These are phyloP conservation scores for Hirtodrosophila histrioides DNA, from an alignment of 2,888 invertebrate genomes.

Conservation along the genomic window DNA sequence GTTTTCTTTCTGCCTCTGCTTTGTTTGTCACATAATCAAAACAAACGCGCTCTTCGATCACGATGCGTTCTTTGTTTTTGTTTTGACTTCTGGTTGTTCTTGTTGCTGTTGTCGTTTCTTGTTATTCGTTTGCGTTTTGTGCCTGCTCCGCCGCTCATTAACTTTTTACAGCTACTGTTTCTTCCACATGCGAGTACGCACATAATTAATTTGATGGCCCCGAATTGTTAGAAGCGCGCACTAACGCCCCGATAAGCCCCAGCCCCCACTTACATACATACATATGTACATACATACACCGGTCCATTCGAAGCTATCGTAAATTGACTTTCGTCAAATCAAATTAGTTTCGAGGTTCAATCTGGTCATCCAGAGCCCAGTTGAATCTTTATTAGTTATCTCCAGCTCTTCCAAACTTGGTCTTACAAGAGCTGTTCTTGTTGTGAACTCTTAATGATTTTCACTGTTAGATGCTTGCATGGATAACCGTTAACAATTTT, in stretches of 20 bases:
- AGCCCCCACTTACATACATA: neutral
- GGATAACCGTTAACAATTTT: slow-evolving; percentile 32
- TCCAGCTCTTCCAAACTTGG: slow-evolving; percentile 21
- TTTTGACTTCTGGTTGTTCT: slow-evolving; percentile 53
- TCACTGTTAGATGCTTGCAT: slow-evolving; percentile 47
- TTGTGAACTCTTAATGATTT: slow-evolving; percentile 37
- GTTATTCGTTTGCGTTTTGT: slow-evolving; percentile 28
- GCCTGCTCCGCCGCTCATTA: slow-evolving; percentile 50
- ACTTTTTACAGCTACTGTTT: slow-evolving; percentile 76
- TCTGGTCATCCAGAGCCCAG: slow-evolving; percentile 27
- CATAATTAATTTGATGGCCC: slow-evolving; percentile 67
- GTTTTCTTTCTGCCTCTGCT: slow-evolving; percentile 35
- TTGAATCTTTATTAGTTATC: slow-evolving; percentile 46
- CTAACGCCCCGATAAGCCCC: slow-evolving; percentile 56
- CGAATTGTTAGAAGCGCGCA: slow-evolving; percentile 51
- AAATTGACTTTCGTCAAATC: slow-evolving; percentile 70
- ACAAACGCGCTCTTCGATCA: slow-evolving; percentile 73
- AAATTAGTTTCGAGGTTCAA: slow-evolving; percentile 54
- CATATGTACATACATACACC: neutral
- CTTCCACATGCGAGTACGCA: slow-evolving; percentile 16
- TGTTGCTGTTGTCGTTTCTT: slow-evolving; percentile 23
- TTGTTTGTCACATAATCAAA: slow-evolving; percentile 72
- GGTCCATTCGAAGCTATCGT: slow-evolving; percentile 26
- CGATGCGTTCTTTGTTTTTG: slow-evolving; percentile 56
- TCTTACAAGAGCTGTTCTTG: slow-evolving; percentile 7